These are phyloP conservation scores for Galaxea fascicularis DNA, from an alignment of 92 coral and sea anemone species.

Conservation along the genomic window DNA sequence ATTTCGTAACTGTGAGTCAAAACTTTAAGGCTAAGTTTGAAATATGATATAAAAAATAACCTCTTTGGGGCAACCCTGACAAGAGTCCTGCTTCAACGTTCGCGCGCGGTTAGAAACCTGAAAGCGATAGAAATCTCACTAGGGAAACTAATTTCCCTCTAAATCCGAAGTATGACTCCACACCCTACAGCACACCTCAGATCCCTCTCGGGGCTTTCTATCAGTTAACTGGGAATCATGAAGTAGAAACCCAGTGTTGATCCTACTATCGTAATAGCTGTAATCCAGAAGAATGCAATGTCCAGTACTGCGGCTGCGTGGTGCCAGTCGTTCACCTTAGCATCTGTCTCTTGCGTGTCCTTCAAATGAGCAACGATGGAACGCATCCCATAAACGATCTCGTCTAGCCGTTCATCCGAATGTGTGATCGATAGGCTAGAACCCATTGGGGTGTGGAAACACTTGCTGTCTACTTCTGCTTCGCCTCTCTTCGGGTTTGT, in stretches of 20 bases:
- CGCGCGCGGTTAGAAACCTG: no score
- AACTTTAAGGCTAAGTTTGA: no score
- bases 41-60: no score
- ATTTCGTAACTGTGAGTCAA: no score
- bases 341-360: constrained; percentile 82
- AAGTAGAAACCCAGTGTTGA: constrained; percentile 90
- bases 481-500: constrained; percentile 49
- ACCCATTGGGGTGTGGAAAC: constrained; percentile 55
- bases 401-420: constrained; percentile 81
- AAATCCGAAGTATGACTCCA: no score
- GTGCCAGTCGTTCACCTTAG: constrained; percentile 90
- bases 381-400: constrained; percentile 78
- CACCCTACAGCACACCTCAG: no score
- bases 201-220: not conserved
- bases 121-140: no score
- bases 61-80: no score
- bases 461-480: constrained; percentile 49
- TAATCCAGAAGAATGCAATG: constrained; percentile 89
- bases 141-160: no score
- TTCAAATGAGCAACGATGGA: constrained; percentile 89
- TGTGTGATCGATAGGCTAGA: constrained; percentile 70
- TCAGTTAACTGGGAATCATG: constrained; percentile 71
- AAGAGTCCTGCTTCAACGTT: no score
- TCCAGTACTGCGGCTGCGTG: constrained; percentile 96
- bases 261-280: constrained; percentile 76